Conservation (phyloP, 2,888 invertebrate species). For the Stenurella melanura region DNA sequence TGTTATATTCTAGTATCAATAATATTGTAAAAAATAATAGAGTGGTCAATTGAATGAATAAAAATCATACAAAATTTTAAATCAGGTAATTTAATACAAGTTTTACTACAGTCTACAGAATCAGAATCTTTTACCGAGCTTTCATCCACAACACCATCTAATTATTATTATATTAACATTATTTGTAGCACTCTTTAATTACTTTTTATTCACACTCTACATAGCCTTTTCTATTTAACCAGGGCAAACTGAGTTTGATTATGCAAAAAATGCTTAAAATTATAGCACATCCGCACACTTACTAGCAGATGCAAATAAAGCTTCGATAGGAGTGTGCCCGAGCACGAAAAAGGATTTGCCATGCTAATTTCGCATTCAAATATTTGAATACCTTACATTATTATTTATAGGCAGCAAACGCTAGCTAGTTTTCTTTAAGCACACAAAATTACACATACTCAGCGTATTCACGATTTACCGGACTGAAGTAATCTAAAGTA, state of each 20-base stretch:
- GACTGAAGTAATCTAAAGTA: constrained; percentile 9
- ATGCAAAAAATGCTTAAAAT: neutral
- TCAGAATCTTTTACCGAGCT: no score
- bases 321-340: neutral
- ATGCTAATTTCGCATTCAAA: constrained; percentile 35
- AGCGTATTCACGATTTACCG: neutral
- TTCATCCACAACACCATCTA: no score
- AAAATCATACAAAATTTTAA: no score
- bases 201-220: no score
- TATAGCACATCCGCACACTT: neutral
- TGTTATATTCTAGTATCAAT: no score
- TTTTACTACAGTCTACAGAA: no score
- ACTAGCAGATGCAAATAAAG: neutral
- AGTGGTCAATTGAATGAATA: no score
- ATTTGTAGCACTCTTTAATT: no score
- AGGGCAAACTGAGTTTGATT: neutral
- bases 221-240: no score
- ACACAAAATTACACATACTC: constrained; percentile 24
- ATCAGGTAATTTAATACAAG: no score
- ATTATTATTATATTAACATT: no score
- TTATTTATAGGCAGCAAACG: constrained; percentile 33
- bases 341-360: constrained; percentile 1
- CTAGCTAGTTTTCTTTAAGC: constrained; percentile 1
- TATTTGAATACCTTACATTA: constrained; percentile 37
- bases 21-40: no score